Base-by-base conservation (phyloP, 2,797 vertebrate genomes). In the Takifugu ocellatus region DNA sequence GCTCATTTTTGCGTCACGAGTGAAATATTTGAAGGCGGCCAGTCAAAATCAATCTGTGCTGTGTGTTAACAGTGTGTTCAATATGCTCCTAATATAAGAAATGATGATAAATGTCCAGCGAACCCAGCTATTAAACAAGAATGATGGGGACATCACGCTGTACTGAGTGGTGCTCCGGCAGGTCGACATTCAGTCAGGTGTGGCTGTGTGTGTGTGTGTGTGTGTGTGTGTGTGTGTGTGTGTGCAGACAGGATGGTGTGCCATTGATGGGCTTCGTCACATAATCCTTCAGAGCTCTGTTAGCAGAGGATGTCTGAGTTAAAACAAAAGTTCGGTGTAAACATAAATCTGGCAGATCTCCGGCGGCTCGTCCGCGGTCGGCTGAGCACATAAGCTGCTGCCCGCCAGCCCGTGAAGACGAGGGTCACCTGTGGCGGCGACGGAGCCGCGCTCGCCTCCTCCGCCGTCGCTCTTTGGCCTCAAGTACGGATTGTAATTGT, bases 401-500 rank as follows among this genome's bases (percentile, higher is more conserved):
- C 24, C 29, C 17, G 31, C 10, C 42, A 54, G 54, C 14, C 45
- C 25, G 39, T 11, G n/a, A 43, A 17, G 3, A 43, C 31, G 17
- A 48, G 31, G 44, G 21, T 56, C 21, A 57, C 36, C 36, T 39
- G 36, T 39, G 36, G 31, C 31, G 7, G 1, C 2, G 31, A 33
- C 10, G 31, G 36, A 39, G 36, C 36, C 12, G 1, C 12, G 36
- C 36, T 5, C 8, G 4, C 36, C 36, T 14, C 4, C 10, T 59
- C 51, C 61, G 44, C 54, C 51, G 36, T 17, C 27, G 29, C 49
- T 66, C 56, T 59, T 45, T 55, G 60, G 25, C 16, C 6, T 21
- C 62, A 71, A 74, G 77, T 57, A 42, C 39, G 65, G 55, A 73
- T 70, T 84, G 79, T 81, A 86, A 84, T 86, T 87, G 82, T 84